These are phyloP conservation scores for Noturus placidus DNA, from an alignment of 2,113 vertebrate species.

Conservation along the genomic window DNA sequence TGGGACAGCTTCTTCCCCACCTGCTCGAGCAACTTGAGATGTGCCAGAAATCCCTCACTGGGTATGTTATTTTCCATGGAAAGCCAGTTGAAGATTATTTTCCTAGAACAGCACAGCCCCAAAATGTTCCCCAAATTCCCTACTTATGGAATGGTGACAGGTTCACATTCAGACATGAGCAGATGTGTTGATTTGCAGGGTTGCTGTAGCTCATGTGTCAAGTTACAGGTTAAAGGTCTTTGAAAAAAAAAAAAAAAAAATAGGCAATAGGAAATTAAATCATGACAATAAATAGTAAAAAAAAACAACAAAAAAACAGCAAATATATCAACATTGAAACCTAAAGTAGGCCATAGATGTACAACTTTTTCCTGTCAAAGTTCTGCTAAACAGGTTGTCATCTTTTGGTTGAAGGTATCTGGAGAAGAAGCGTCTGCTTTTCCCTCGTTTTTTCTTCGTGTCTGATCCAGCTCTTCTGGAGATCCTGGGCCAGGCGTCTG, in stretches of 20 bases:
- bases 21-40: conserved; percentile 93
- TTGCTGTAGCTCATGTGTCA: not conserved
- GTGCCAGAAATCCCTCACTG: conserved; percentile 96
- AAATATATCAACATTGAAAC: too few relatives aligned
- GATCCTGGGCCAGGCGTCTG: conserved; percentile 95
- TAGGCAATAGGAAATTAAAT: not conserved
- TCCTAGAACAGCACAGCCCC: not conserved
- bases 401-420: conserved; percentile 77
- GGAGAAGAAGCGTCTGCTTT: conserved; percentile 92
- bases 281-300: not conserved
- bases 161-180: not conserved
- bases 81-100: not conserved
- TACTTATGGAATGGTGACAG: not conserved
- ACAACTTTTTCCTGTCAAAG: not conserved
- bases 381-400: not conserved
- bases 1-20: conserved; percentile 92
- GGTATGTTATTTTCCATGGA: conserved; percentile 72
- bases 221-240: not conserved
- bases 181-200: not conserved
- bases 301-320: too few relatives aligned
- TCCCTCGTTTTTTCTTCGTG: conserved; percentile 97
- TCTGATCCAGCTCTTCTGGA: conserved; percentile 94
- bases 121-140: not conserved
- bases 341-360: not conserved
- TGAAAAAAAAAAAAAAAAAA: not conserved